Percentiles rank a stretch among this genome's conserved stretches.
Conservation (phyloP, 2,888 invertebrate species). For the Nephrotoma flavescens region DNA sequence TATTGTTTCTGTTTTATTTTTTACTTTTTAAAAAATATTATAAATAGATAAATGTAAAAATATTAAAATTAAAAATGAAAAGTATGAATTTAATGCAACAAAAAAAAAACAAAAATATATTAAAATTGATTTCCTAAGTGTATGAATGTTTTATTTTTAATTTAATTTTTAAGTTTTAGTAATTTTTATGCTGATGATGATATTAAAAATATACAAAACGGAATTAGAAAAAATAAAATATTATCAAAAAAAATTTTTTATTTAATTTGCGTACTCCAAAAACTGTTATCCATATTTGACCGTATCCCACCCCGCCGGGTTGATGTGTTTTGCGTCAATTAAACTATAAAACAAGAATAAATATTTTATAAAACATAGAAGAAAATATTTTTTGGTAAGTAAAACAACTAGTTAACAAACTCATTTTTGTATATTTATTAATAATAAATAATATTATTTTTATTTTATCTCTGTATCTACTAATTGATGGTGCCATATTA, state of each 20-base stretch:
- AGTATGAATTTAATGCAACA: not conserved
- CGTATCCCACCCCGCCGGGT: not conserved
- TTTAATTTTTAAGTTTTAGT: not conserved
- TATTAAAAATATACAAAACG: not conserved
- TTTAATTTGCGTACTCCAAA: not conserved
- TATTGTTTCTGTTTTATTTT: not conserved
- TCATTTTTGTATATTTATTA: not conserved
- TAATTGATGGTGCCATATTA: not conserved
- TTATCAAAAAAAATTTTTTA: not conserved
- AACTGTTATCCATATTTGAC: not conserved
- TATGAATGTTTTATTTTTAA: conserved; percentile 1
- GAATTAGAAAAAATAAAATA: not conserved
- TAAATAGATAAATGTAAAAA: not conserved
- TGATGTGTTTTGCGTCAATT: not conserved
- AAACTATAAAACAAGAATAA: not conserved
- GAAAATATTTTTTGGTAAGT: not conserved
- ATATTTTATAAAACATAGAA: not conserved
- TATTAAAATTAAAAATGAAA: not conserved
- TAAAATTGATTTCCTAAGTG: not conserved
- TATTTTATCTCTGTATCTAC: not conserved
- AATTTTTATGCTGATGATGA: not conserved
- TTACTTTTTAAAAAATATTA: not conserved
- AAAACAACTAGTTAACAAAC: not conserved
- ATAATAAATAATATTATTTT: not conserved
- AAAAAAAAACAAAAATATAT: not conserved